Evolutionary conservation across 1,140 invertebrate genomes (phyloP).

Genomic region (Scaptodrosophila lebanonensis): DNA sequence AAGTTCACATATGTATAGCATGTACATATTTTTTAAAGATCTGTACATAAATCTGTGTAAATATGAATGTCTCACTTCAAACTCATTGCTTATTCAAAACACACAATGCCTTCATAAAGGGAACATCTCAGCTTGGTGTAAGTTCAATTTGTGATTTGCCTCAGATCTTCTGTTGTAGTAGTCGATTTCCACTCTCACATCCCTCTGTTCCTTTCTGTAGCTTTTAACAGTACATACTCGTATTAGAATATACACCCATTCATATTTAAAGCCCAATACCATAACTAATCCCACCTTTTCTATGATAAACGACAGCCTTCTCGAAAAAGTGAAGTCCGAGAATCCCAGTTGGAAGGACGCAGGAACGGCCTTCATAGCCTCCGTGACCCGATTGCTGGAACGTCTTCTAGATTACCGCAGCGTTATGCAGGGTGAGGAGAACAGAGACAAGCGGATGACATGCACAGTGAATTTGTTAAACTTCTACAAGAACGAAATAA

Average conservation of each 20-base stretch:
- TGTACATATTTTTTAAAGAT: constrained; percentile 17
- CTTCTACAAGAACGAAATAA: constrained; percentile 97
- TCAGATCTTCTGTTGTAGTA: constrained; percentile 9
- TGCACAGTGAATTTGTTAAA: constrained; percentile 98
- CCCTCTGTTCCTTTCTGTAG: background rate
- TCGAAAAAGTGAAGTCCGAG: constrained; percentile 90
- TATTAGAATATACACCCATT: background rate
- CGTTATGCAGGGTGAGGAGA: constrained; percentile 94
- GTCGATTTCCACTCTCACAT: background rate
- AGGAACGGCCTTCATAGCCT: constrained; percentile 93
- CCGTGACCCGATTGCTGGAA: constrained; percentile 92
- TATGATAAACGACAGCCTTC: constrained; percentile 80
- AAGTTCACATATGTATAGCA: constrained; percentile 79
- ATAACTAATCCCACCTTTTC: background rate
- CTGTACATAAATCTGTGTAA: constrained; percentile 46
- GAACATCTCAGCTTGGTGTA: constrained; percentile 94
- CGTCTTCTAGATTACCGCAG: constrained; percentile 93
- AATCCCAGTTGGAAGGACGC: constrained; percentile 93
- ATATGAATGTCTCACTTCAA: constrained; percentile 59
- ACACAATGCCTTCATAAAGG: constrained; percentile 80
- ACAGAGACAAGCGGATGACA: constrained; percentile 95
- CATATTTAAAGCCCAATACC: constrained; percentile 1
- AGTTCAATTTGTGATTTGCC: constrained; percentile 78
- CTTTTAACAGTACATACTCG: background rate
- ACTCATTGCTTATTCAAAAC: constrained; percentile 49